Conservation (phyloP, 2,797 vertebrate genomes). For the Schizothorax lantsangensis region DNA sequence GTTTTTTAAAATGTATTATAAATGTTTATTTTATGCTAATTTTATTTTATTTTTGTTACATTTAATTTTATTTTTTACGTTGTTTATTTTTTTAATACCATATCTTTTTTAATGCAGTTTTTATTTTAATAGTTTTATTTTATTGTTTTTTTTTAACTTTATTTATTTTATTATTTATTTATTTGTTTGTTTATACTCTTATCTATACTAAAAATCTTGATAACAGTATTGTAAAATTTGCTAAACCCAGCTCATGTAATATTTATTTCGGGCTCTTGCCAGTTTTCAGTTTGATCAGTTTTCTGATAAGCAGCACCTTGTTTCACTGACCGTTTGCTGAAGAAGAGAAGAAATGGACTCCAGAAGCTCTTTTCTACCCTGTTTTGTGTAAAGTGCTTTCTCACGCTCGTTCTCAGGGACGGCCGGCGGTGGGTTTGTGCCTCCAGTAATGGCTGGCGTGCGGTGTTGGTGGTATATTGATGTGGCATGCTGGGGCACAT, state of each 20-base stretch:
- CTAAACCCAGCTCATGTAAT: neutral
- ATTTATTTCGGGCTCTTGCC: neutral
- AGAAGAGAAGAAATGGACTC: neutral
- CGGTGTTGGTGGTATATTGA: constrained; percentile 65
- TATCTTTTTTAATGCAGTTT: too few species aligned
- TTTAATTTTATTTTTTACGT: neutral
- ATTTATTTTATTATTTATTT: too few species aligned
- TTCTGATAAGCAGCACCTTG: neutral
- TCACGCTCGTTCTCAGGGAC: constrained; percentile 33
- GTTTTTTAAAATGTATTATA: neutral
- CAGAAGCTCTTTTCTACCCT: neutral
- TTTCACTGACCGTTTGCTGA: neutral
- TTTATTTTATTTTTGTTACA: too few species aligned
- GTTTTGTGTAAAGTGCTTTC: constrained; percentile 20
- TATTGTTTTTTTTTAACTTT: too few species aligned
- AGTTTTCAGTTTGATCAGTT: too few species aligned
- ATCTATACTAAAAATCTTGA: neutral
- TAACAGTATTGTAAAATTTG: neutral
- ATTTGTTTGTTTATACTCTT: too few species aligned
- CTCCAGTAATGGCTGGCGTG: constrained; percentile 71
- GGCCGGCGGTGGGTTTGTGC: constrained; percentile 61
- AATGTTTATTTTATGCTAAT: neutral
- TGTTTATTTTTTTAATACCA: neutral
- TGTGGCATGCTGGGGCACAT: constrained; percentile 73
- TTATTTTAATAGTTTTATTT: too few species aligned